Percentiles rank a stretch among this genome's conserved stretches.
Evolutionary conservation across 64 coral and sea anemone species (phyloP).

Genomic region (Montipora sp.): DNA sequence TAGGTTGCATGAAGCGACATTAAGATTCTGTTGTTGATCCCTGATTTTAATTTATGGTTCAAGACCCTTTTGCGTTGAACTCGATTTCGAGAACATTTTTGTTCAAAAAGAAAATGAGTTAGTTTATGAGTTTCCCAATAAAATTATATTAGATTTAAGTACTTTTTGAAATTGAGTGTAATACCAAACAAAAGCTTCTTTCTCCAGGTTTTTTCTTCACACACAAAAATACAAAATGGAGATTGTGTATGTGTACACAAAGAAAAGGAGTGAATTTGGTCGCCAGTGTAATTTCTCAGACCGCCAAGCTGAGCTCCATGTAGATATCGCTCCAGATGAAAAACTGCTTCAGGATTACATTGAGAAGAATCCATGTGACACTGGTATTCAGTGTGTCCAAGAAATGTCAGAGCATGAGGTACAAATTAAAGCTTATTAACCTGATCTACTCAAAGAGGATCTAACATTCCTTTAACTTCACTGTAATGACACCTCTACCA

Average conservation of each 20-base stretch:
- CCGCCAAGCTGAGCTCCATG: constrained; percentile 98
- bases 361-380: constrained; percentile 98
- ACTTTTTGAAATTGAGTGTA: neutral
- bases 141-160: too few relatives aligned
- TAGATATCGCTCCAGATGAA: constrained; percentile 96
- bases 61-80: too few relatives aligned
- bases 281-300: constrained; percentile 99
- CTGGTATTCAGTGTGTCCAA: constrained; percentile 98
- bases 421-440: neutral
- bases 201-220: neutral
- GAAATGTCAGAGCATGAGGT: constrained; percentile 99
- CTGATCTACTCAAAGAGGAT: too few relatives aligned
- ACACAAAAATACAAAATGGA: constrained; percentile 72
- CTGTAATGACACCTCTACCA: too few relatives aligned
- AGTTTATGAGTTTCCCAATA: too few relatives aligned
- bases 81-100: too few relatives aligned
- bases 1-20: too few relatives aligned
- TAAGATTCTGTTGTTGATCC: too few relatives aligned
- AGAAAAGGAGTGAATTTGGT: constrained; percentile 99
- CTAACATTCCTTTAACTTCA: too few relatives aligned
- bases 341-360: constrained; percentile 94
- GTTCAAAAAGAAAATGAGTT: too few relatives aligned
- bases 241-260: constrained; percentile 99
- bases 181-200: neutral
- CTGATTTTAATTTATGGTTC: too few relatives aligned